Percentiles rank a stretch among this genome's conserved stretches.
phyloP scores from a whole-genome alignment of 2,888 invertebrate genomes.

The Julus scandinavius region DNA sequence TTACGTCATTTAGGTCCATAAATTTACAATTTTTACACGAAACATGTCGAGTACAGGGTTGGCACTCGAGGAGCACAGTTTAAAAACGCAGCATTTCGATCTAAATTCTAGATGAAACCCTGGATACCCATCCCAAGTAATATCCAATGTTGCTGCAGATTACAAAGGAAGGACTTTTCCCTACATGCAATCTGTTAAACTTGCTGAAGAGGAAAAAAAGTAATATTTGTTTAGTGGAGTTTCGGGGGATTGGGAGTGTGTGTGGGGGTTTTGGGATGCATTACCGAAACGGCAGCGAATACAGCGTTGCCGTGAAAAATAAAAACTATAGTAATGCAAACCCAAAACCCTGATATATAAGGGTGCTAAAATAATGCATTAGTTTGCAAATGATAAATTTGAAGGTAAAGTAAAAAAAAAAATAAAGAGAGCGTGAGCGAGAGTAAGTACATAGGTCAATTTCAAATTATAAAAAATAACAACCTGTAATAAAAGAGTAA shows the following conservation, averaged over 20 bases:
- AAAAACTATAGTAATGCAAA: conserved; percentile 13
- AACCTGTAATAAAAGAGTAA: conserved; percentile 24
- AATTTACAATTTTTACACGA: too few species aligned
- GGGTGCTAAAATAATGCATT: conserved; percentile 43
- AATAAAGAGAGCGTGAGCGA: neutral
- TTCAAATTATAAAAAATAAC: conserved; percentile 9
- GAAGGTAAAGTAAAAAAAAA: neutral
- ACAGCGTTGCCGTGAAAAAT: neutral
- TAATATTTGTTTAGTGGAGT: conserved; percentile 9
- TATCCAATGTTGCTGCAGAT: neutral
- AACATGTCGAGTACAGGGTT: too few species aligned
- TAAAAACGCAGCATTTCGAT: neutral
- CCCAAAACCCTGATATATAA: neutral
- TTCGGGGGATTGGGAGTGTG: neutral
- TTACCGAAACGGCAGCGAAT: neutral
- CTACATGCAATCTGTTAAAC: conserved; percentile 31
- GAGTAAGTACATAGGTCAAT: neutral
- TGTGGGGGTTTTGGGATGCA: neutral
- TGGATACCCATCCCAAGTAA: conserved; percentile 30
- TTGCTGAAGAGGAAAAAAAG: conserved; percentile 45
- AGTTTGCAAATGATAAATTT: conserved; percentile 31
- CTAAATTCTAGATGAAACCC: neutral
- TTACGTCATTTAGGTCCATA: too few species aligned
- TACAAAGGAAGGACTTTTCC: conserved; percentile 1
- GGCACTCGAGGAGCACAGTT: too few species aligned